Percentiles rank a stretch among this genome's conserved stretches.
These are phyloP conservation scores for Hippoglossus stenolepis DNA, from an alignment of 2,113 vertebrate species.

Conservation along the genomic window DNA sequence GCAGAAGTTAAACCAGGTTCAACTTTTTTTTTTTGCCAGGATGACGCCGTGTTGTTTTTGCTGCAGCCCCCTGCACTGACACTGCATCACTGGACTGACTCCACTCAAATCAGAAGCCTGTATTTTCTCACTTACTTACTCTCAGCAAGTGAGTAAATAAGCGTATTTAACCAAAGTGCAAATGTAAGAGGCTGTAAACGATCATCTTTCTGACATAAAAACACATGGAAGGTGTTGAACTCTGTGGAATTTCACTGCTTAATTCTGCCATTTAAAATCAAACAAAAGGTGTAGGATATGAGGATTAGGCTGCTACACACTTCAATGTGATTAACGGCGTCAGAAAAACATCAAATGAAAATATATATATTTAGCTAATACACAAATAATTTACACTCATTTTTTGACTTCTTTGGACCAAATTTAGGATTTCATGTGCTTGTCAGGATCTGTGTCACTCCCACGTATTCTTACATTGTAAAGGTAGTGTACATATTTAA, in stretches of 20 bases:
- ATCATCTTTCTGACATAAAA: slow-evolving; percentile 8
- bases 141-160: neutral
- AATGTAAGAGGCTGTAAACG: neutral
- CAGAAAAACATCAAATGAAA: slow-evolving; percentile 18
- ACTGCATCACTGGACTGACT: neutral
- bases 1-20: neutral
- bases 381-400: slow-evolving; percentile 13
- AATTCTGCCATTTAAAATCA: slow-evolving; percentile 35
- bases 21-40: neutral
- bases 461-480: too few relatives aligned
- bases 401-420: neutral
- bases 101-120: neutral
- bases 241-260: slow-evolving; percentile 32
- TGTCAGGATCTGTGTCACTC: neutral
- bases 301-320: slow-evolving; percentile 48
- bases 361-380: neutral
- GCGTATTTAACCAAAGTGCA: neutral
- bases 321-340: slow-evolving; percentile 54
- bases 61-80: neutral
- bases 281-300: slow-evolving; percentile 36
- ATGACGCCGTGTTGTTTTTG: neutral
- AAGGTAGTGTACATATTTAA: too few relatives aligned
- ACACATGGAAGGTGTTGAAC: slow-evolving; percentile 12
- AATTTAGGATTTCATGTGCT: neutral
- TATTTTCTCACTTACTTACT: neutral